Percentiles rank a stretch among this genome's conserved stretches.
Evolutionary conservation across 2,113 vertebrate species (phyloP).

Genomic region (Pongo pygmaeus): DNA sequence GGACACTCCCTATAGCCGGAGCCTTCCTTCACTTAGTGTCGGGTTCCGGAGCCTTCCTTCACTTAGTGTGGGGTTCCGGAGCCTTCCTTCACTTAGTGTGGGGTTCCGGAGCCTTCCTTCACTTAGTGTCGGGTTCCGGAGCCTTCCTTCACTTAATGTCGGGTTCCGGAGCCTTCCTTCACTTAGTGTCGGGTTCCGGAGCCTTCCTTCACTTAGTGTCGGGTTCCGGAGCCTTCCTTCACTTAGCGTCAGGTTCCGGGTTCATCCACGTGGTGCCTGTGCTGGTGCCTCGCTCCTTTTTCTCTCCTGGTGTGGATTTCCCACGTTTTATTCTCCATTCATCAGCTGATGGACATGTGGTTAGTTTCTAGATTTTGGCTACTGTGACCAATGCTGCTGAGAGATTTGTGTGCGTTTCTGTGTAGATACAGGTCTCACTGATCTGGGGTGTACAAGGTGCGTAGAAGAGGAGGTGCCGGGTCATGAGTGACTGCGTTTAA

Average conservation of each 20-base stretch:
- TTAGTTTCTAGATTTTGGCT: background rate
- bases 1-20: background rate
- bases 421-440: background rate
- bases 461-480: background rate
- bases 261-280: background rate
- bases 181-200: no score
- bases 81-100: no score
- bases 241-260: accelerated
- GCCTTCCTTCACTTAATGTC: no score
- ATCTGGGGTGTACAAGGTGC: background rate
- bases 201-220: no score
- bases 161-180: no score
- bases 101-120: no score
- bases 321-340: background rate
- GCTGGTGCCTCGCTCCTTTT: accelerated
- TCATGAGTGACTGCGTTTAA: background rate
- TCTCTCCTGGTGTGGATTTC: background rate
- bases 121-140: no score
- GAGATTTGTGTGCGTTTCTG: background rate
- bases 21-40: no score
- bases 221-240: no score
- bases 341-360: background rate
- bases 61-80: no score
- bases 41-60: no score
- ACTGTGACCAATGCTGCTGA: background rate